Base-by-base conservation (phyloP, 2,888 invertebrate genomes). In the Lithophane semibrunnea region DNA sequence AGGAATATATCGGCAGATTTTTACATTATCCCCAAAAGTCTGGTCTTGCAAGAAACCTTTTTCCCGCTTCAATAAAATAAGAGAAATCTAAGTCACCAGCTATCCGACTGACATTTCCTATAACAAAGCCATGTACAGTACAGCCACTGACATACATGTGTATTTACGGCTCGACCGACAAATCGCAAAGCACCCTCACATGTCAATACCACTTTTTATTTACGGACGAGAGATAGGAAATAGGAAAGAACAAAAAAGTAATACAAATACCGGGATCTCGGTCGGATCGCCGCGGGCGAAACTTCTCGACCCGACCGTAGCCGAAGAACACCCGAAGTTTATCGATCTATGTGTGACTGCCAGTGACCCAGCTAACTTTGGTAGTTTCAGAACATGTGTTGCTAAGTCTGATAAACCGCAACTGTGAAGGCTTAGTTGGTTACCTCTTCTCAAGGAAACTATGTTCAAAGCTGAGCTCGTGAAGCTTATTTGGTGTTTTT, bases 311-410 rank as follows among this genome's bases (percentile, higher is more conserved):
- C 80, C 73, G 79, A 66, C 18, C n/a, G 18, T 13, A 18, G 29
- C 75, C 70, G 70, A 82, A 44, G 73, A 54, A 61, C 24, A 64
- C 72, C 80, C 85, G 82, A 87, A 88, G 86, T 86, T 87, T 89
- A 90, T 87, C 88, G 90, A 91, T 90, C 83, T 87, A 83, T 77
- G 79, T 85, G 52, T 64, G 54, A 24, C 21, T 77, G 64, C 64
- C 54, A 80, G 63, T 74, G 73, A 70, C 77, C 73, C 60, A 69
- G 72, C 70, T 77, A 74, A 77, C 37, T 84, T 78, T 79, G 52
- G n/a, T 61, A 73, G 64, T 24, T 29, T 60, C 5, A 12, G 37
- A 66, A 76, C 65, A 63, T 67, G 29, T 37, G 8, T 60, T 58
- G 66, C 21, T 83, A 42, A 58, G 64, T 60, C 18, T 63, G 44